Percentiles rank a stretch among this genome's conserved stretches.
phyloP scores from a whole-genome alignment of 2,797 vertebrate species.

The Pelodytes ibericus region DNA sequence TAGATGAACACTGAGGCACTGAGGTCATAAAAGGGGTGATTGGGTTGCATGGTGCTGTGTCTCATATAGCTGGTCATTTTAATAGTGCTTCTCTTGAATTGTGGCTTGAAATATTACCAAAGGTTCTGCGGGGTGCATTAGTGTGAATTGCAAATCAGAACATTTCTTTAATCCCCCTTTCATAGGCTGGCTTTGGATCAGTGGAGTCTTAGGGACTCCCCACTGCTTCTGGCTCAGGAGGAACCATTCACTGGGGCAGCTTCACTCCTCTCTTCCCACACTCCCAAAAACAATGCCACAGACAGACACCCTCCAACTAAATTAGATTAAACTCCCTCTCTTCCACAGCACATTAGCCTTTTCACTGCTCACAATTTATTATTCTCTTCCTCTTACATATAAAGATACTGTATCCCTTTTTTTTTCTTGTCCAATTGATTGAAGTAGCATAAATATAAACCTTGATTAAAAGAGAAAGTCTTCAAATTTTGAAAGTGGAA shows the following conservation, averaged over 20 bases:
- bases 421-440: too few species aligned
- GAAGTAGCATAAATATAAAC: too few species aligned
- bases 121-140: slow-evolving; percentile 88
- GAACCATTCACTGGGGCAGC: slow-evolving; percentile 85
- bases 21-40: slow-evolving; percentile 60
- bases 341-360: slow-evolving; percentile 87
- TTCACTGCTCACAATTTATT: slow-evolving; percentile 85
- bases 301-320: slow-evolving; percentile 90
- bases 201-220: slow-evolving; percentile 87
- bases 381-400: slow-evolving; percentile 65
- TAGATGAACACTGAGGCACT: not conserved
- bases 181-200: slow-evolving; percentile 91
- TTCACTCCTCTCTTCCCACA: slow-evolving; percentile 97
- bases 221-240: slow-evolving; percentile 93
- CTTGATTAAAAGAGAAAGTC: too few species aligned
- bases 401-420: slow-evolving; percentile 70
- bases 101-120: slow-evolving; percentile 88
- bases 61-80: slow-evolving; percentile 66
- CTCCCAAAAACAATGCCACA: slow-evolving; percentile 83
- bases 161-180: slow-evolving; percentile 96
- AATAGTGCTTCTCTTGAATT: slow-evolving; percentile 71
- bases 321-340: slow-evolving; percentile 98
- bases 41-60: slow-evolving; percentile 57
- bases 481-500: too few species aligned
- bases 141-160: slow-evolving; percentile 97